Percentiles rank a stretch among this genome's conserved stretches.
These are phyloP conservation scores for Tapirus terrestris DNA, from an alignment of 2,113 vertebrate genomes.

Conservation along the genomic window DNA sequence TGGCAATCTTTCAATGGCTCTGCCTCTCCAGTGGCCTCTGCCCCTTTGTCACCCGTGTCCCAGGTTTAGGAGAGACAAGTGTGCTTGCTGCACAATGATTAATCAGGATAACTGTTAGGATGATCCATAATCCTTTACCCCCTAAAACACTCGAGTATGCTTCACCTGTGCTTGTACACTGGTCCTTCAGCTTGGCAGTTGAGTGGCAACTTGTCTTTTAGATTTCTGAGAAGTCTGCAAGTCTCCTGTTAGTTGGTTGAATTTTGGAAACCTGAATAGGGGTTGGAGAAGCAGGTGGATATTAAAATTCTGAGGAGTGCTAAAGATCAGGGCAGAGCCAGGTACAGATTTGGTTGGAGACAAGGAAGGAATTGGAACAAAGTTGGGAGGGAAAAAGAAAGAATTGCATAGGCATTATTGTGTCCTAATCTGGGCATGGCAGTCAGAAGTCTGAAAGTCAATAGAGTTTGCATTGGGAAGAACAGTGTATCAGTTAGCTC, in stretches of 20 bases:
- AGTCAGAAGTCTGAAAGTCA: not conserved
- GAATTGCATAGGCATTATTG: not conserved
- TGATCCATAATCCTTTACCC: rapidly evolving
- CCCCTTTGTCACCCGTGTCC: not conserved
- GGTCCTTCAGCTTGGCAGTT: not conserved
- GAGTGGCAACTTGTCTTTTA: not conserved
- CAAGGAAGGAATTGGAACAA: not conserved
- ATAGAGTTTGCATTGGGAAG: not conserved
- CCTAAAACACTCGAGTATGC: rapidly evolving
- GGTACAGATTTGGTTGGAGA: not conserved
- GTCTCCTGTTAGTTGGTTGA: not conserved
- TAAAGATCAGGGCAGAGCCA: not conserved
- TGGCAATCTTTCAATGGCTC: not conserved
- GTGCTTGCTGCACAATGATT: too few species aligned
- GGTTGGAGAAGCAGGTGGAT: not conserved
- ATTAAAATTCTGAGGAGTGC: not conserved
- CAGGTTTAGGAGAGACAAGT: not conserved
- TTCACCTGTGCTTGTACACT: not conserved
- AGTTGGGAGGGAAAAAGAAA: not conserved
- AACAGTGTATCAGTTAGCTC: not conserved
- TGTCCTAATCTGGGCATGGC: rapidly evolving
- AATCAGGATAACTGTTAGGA: not conserved
- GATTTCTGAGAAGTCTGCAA: not conserved
- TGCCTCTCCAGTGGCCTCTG: not conserved
- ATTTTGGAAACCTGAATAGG: not conserved